Evolutionary conservation across 2,888 invertebrate species (phyloP).

Genomic region (Myopa testacea): DNA sequence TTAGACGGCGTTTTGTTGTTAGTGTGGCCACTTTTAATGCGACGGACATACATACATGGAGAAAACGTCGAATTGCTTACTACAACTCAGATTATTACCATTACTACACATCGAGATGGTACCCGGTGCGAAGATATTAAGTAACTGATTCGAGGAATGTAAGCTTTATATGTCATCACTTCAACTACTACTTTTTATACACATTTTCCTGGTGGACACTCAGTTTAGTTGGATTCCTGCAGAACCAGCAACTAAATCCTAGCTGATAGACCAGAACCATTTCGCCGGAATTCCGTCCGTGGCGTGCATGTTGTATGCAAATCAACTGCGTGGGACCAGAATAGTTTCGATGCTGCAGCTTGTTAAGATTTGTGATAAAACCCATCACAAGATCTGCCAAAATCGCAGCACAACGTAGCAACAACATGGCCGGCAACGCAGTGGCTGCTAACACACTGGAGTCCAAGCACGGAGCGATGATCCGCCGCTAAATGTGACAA

Average conservation of each 20-base stretch:
- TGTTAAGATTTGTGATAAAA: constrained; percentile 29
- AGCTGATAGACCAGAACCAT: background rate
- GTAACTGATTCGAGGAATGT: too few species aligned
- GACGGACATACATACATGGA: too few species aligned
- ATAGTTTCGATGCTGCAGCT: constrained; percentile 19
- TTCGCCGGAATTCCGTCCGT: constrained; percentile 16
- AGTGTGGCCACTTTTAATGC: too few species aligned
- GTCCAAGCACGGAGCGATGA: background rate
- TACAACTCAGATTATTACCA: too few species aligned
- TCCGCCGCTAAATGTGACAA: constrained; percentile 24
- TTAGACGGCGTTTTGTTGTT: too few species aligned
- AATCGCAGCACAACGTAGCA: background rate
- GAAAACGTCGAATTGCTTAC: too few species aligned
- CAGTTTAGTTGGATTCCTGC: background rate
- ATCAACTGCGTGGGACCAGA: constrained; percentile 23
- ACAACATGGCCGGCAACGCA: background rate
- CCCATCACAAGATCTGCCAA: constrained; percentile 11
- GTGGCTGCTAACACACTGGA: background rate
- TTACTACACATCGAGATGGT: too few species aligned
- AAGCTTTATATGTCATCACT: too few species aligned
- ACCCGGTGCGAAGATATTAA: too few species aligned
- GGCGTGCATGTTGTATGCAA: constrained; percentile 21
- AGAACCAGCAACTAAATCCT: background rate
- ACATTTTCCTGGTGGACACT: background rate
- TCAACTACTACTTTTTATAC: too few species aligned